Evolutionary conservation across 2,113 vertebrate species (phyloP).

Genomic region (Bubalus kerabau): DNA sequence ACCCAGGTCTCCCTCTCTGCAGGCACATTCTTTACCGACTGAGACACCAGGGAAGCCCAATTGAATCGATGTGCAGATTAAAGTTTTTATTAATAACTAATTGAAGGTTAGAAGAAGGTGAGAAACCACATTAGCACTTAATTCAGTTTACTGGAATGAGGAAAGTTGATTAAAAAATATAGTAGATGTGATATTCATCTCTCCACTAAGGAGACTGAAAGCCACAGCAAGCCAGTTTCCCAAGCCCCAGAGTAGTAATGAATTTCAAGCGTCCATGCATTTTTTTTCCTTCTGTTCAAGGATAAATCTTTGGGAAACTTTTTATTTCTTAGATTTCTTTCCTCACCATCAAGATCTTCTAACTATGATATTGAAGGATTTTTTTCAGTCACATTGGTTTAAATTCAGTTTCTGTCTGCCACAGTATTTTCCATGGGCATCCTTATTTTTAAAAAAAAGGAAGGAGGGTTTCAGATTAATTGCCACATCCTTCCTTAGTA

Average conservation of each 20-base stretch:
- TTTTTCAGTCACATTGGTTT: not conserved
- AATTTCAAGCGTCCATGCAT: conserved; percentile 2
- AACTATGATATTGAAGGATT: not conserved
- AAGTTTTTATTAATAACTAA: conserved; percentile 12
- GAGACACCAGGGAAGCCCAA: not conserved
- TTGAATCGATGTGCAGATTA: not conserved
- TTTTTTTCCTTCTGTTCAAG: not conserved
- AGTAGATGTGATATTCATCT: not conserved
- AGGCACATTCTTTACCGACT: not conserved
- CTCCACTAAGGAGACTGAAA: not conserved
- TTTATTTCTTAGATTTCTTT: not conserved
- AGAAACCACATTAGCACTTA: not conserved
- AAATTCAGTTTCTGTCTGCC: not conserved
- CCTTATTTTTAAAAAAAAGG: not conserved
- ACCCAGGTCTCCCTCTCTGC: not conserved
- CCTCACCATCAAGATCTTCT: not conserved
- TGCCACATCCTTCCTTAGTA: not conserved
- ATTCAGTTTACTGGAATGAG: not conserved
- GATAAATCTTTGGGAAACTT: not conserved
- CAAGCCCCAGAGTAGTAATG: not conserved
- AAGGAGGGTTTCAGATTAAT: not conserved
- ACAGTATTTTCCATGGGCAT: not conserved
- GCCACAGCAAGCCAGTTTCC: not conserved
- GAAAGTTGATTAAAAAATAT: not conserved
- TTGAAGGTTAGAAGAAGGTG: not conserved